Evolutionary conservation across 37 sponge, comb jelly and placozoan species (phyloP), one percentile per base, ranked within the genome.

Genomic region (Beroe forskalii): DNA sequence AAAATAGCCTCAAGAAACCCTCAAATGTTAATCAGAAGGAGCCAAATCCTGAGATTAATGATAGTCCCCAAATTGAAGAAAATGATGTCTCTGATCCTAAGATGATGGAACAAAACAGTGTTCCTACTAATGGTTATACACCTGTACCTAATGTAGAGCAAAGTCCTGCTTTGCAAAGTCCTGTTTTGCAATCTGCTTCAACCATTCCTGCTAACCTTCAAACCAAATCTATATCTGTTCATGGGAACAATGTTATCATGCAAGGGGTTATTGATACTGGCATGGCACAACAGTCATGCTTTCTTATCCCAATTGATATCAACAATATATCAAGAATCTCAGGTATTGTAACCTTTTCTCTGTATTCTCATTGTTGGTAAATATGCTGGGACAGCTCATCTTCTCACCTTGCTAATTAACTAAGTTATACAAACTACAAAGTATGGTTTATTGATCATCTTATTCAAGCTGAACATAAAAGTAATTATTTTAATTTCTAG

Each of bases 221-320:
- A 36, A 69, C 72, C 2, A 69, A 69, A 37, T 69, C 72, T 19
- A 69, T 69, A 69, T 69, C 72, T 32, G 72, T 69, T 1, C 72
- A 69, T 44, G 86, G 86, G 27, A 80, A 80, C 20, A 44, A 23
- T 80, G 86, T 80, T 24, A 80, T 80, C 14, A 80, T 80, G 86
- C 55, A 80, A 43, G 86, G 86, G 0, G 86, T 80, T 19, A 80
- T 80, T 27, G 55, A 80, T 23, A 80, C 72, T 69, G 72, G 72
- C 1, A 36, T 69, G 36, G 72, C 72, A 32, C 72, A 80, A 22
- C 37, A 35, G 1, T 80, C 86, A 12, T 80, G 86, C 42, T 80
- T 44, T 80, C 55, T 80, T 17, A 80, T 80, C 27, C 86, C 86
- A 42, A 80, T 80, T 80, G 55, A 80, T 80, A 80, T 80, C 55